Evolutionary conservation across 1,140 invertebrate species (phyloP).

Genomic region (Drosophila watanabei): DNA sequence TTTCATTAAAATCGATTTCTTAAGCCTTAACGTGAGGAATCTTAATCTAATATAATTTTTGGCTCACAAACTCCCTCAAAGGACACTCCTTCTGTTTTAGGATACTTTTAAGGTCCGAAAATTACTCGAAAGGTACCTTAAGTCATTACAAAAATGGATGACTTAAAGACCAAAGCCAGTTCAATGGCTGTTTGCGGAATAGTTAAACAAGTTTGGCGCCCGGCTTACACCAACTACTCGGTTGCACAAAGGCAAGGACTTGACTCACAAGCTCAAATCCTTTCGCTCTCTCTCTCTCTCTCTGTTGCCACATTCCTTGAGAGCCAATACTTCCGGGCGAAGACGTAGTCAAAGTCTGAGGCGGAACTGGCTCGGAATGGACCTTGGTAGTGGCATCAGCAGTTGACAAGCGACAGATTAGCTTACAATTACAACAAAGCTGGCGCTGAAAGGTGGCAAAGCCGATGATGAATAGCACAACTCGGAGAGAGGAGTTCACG

Average conservation of each 20-base stretch:
- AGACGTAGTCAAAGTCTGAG: constrained; percentile 1
- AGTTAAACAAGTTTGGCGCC: constrained; percentile 53
- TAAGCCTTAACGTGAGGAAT: no score
- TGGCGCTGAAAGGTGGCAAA: constrained; percentile 47
- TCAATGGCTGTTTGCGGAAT: constrained; percentile 36
- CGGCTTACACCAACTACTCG: constrained; percentile 17
- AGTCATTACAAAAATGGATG: constrained; percentile 53
- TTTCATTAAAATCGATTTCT: no score
- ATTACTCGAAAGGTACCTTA: constrained; percentile 1
- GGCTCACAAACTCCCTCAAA: background rate
- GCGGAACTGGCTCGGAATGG: constrained; percentile 2
- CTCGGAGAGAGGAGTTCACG: background rate
- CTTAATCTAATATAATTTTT: no score
- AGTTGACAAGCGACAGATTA: constrained; percentile 69
- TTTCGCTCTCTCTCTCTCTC: background rate
- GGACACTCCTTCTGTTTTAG: background rate
- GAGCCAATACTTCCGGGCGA: constrained; percentile 29
- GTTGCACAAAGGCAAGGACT: background rate
- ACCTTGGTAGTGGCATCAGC: constrained; percentile 32
- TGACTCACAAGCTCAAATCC: no score
- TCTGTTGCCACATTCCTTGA: background rate
- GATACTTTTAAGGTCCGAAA: background rate
- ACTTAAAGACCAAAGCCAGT: background rate
- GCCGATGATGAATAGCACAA: constrained; percentile 46
- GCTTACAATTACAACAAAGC: constrained; percentile 76